Base-by-base conservation (phyloP, 2,797 vertebrate genomes). In the Helicolenus hilgendorfi region DNA sequence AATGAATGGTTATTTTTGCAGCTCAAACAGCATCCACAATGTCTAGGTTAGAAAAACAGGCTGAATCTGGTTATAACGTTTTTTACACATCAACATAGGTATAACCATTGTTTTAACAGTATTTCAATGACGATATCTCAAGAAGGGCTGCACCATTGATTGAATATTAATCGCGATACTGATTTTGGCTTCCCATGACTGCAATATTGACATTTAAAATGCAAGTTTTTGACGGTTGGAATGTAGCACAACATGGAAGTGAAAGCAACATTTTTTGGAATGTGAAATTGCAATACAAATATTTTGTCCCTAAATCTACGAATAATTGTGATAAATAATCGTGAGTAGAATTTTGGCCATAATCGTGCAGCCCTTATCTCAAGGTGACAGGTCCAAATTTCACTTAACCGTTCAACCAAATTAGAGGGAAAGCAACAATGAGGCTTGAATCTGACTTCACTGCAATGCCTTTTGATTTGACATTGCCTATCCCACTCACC, bases 1-100 rank as follows among this genome's bases (percentile, higher is more conserved):
- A 67, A 33, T 53, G 1, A 76, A 77, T 35, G 24, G 6, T 71
- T 59, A 0, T 27, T 77, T 83, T 83, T 58, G 15, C 33, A 65
- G 59, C 26, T 76, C 24, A 74, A 35, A 74, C 10, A 26, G 18
- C 41, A 33, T 26, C 10, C 35, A 24, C 27, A 6, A 26, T 33
- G 11, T 60, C 27, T 22, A 38, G 5, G 27, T 68, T 35, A 33
- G 26, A 65, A 33, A 20, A 65, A 45, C 7, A 7, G 5, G 15
- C 18, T n/a, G 13, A 53, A 49, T 24, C 38, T 63, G 38, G 38
- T 33, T 24, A 7, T 24, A 31, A 24, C 3, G 7, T 74, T 11
- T 33, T 70, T 15, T 26, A 27, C 13, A 4, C 26, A 41, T 31
- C 9, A 8, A 15, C 49, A 11, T 33, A 29, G 4, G 22, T 33